Evolutionary conservation across 2,888 invertebrate genomes (phyloP).

Genomic region (Xestoiulus laeticollis): DNA sequence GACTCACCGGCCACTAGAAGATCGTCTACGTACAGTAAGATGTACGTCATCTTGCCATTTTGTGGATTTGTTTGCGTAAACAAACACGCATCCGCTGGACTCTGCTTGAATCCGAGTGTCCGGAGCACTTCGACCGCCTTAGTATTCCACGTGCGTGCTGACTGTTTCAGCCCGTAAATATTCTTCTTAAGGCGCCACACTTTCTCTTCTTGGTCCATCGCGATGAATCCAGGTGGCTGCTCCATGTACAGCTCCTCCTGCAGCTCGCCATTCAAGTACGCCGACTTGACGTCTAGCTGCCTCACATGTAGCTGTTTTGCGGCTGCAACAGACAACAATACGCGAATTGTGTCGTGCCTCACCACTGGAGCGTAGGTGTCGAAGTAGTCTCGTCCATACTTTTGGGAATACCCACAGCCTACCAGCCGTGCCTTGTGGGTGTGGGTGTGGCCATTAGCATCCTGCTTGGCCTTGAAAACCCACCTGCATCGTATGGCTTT

Average conservation of each 20-base stretch:
- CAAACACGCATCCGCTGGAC: background rate
- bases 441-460: too few relatives aligned
- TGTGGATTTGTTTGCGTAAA: background rate
- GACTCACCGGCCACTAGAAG: background rate
- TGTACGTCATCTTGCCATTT: background rate
- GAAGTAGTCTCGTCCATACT: too few relatives aligned
- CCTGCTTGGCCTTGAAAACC: too few relatives aligned
- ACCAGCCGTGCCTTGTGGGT: too few relatives aligned
- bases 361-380: background rate
- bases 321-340: background rate
- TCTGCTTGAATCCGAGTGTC: background rate
- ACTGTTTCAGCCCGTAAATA: background rate
- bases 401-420: too few relatives aligned
- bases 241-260: background rate
- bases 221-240: conserved; percentile 4
- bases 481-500: too few relatives aligned
- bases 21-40: background rate
- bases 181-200: background rate
- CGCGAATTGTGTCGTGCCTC: background rate
- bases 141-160: background rate
- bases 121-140: background rate
- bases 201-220: background rate
- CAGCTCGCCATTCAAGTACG: background rate
- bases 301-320: background rate
- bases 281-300: background rate